Conservation (phyloP, 2,888 invertebrate species). For the Caenorhabditis afra region DNA sequence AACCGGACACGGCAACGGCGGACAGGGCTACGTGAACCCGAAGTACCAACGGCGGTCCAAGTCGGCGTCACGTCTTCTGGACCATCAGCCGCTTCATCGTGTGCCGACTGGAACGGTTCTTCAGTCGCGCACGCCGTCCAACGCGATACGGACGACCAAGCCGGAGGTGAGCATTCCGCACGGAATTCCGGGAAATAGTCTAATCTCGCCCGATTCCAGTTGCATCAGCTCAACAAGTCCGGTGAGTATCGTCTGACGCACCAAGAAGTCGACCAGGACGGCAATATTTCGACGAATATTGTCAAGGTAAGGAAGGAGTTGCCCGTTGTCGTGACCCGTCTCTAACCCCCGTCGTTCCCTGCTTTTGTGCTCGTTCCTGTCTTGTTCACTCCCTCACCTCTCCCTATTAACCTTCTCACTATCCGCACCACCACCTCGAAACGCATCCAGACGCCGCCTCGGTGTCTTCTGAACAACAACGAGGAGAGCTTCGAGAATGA, state of each 20-base stretch:
- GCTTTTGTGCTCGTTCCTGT: conserved; percentile 2
- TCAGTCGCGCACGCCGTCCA: conserved; percentile 88
- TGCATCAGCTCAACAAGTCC: conserved; percentile 85
- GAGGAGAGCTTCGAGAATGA: too few relatives aligned
- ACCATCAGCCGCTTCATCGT: conserved; percentile 73
- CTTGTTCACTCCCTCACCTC: neutral
- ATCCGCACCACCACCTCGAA: neutral
- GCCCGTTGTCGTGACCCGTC: neutral
- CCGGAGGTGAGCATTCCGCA: conserved; percentile 84
- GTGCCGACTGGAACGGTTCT: conserved; percentile 85
- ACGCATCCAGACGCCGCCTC: neutral
- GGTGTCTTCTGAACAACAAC: too few relatives aligned
- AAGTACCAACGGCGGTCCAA: conserved; percentile 67
- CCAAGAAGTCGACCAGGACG: conserved; percentile 92
- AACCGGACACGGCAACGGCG: neutral
- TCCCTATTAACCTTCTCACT: conserved; percentile 1
- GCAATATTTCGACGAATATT: conserved; percentile 92
- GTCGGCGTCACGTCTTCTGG: conserved; percentile 72
- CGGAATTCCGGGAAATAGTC: neutral
- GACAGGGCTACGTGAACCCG: conserved; percentile 63
- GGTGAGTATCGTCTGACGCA: conserved; percentile 93
- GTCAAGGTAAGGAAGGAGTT: conserved; percentile 85
- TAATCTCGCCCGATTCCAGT: conserved; percentile 80
- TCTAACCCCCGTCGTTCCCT: neutral
- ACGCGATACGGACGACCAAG: conserved; percentile 82